Percentiles rank a stretch among this genome's conserved stretches.
phyloP scores from a whole-genome alignment of 2,888 invertebrate species.

The Drosophila barbarae region DNA sequence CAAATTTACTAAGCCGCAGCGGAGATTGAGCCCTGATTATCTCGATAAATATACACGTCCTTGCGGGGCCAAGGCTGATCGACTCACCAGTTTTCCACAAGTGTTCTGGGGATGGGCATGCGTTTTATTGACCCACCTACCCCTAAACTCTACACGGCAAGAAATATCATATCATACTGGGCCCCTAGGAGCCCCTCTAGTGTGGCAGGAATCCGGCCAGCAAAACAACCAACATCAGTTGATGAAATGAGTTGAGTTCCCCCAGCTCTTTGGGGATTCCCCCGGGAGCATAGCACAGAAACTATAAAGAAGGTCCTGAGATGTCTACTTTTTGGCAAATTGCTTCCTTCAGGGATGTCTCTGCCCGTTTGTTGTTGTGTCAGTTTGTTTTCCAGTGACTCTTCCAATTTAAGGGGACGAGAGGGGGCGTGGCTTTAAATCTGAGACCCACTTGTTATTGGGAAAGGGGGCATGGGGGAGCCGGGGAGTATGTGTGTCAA shows the following conservation, averaged over 20 bases:
- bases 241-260: background rate
- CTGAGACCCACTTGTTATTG: slow-evolving; percentile 9
- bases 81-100: slow-evolving; percentile 21
- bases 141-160: slow-evolving; percentile 13
- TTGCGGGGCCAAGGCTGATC: slow-evolving; percentile 17
- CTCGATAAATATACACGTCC: slow-evolving; percentile 8
- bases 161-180: background rate
- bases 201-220: too few species aligned
- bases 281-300: background rate
- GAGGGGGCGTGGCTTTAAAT: slow-evolving; percentile 14
- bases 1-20: background rate
- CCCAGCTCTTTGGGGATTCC: background rate
- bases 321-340: slow-evolving; percentile 2
- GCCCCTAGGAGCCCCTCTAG: background rate
- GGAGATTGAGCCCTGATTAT: slow-evolving; percentile 5
- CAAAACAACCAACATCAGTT: background rate
- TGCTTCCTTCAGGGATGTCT: slow-evolving; percentile 4
- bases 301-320: background rate
- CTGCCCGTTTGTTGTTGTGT: background rate
- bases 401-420: slow-evolving; percentile 1
- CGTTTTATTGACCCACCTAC: slow-evolving; percentile 26
- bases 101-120: slow-evolving; percentile 25
- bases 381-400: background rate
- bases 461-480: too few species aligned
- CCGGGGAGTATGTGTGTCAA: slow-evolving; percentile 3